Evolutionary conservation across 2,797 vertebrate species (phyloP).

Genomic region (Sebastolobus alascanus): DNA sequence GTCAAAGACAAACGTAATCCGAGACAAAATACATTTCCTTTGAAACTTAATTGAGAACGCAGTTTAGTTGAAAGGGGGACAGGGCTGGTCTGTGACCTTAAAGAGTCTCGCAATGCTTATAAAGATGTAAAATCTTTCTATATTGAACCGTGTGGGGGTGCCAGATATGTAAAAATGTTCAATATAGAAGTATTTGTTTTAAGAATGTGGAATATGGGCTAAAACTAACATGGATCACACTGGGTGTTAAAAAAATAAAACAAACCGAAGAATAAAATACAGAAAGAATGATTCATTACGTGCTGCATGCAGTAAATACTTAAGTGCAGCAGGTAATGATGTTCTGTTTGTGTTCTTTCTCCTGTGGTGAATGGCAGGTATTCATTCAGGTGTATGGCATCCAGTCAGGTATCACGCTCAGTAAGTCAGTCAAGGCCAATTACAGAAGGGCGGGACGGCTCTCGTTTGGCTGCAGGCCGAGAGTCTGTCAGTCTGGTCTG

Average conservation of each 20-base stretch:
- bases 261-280: not conserved
- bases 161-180: no score
- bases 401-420: not conserved
- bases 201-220: not conserved
- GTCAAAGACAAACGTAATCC: no score
- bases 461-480: slow-evolving; percentile 42
- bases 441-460: slow-evolving; percentile 1
- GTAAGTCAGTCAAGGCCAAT: slow-evolving; percentile 3
- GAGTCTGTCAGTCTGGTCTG: slow-evolving; percentile 36
- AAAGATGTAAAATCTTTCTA: no score
- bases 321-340: not conserved
- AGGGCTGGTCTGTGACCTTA: no score
- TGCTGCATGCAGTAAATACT: not conserved
- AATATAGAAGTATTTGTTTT: no score
- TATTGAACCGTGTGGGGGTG: no score
- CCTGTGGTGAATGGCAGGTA: slow-evolving; percentile 6
- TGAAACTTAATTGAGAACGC: no score
- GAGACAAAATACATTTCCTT: no score
- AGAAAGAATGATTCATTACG: not conserved
- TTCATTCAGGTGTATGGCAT: not conserved
- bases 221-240: not conserved
- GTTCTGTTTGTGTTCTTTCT: not conserved
- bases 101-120: no score
- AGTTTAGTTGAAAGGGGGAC: no score
- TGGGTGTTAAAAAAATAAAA: not conserved